phyloP scores from a whole-genome alignment of 2,113 vertebrate species.

The Oxyura jamaicensis region DNA sequence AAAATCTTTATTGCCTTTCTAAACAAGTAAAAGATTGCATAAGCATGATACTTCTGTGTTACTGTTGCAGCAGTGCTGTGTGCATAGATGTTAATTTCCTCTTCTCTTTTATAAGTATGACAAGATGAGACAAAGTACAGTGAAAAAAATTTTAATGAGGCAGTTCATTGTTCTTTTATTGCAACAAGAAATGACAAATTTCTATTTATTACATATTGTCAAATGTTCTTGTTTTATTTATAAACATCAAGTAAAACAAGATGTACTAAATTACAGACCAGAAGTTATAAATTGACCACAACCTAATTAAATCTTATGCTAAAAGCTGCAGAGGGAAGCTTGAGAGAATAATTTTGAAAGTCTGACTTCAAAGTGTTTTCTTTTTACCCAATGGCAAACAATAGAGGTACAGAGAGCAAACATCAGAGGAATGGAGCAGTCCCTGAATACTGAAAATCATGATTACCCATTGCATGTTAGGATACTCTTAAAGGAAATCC shows the following conservation, averaged over 20 bases:
- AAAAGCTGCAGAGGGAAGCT: background rate
- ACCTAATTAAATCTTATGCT: background rate
- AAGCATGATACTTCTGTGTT: background rate
- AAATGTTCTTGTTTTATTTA: background rate
- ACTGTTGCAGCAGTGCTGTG: background rate
- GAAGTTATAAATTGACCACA: background rate
- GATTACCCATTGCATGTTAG: background rate
- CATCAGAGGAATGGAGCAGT: background rate
- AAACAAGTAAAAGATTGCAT: background rate
- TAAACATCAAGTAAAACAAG: background rate
- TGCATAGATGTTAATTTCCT: background rate
- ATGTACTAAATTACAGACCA: background rate
- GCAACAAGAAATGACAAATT: background rate
- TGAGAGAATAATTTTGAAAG: background rate
- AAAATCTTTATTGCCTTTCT: background rate
- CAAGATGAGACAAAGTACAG: background rate
- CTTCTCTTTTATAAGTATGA: background rate
- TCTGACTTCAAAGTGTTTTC: background rate
- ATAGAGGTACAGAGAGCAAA: background rate
- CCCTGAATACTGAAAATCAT: background rate
- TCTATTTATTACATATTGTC: background rate
- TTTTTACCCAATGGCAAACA: background rate
- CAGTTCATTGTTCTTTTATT: background rate
- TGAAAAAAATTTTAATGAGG: background rate
- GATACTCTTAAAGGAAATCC: background rate